Evolutionary conservation across 1,140 invertebrate genomes (phyloP).

Genomic region (Heliconius congener): DNA sequence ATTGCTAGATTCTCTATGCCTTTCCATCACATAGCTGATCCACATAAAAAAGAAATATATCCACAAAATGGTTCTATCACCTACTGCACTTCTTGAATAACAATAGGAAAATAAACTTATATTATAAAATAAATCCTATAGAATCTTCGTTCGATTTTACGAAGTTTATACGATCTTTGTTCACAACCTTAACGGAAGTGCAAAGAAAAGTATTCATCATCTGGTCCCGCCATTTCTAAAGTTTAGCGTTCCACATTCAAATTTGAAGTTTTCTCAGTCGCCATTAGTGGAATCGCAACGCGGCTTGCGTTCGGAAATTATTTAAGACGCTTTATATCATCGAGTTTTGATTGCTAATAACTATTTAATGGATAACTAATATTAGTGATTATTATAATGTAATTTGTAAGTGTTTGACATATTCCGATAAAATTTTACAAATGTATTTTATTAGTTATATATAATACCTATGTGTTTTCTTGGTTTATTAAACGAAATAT

Average conservation of each 20-base stretch:
- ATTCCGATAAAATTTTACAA: too few species aligned
- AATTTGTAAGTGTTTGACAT: too few species aligned
- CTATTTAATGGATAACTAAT: conserved; percentile 4
- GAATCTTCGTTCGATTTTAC: conserved; percentile 1
- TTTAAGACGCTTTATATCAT: conserved; percentile 35
- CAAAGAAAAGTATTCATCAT: conserved; percentile 45
- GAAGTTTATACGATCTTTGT: conserved; percentile 13
- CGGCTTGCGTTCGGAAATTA: conserved; percentile 56
- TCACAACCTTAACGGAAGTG: conserved; percentile 43
- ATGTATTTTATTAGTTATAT: too few species aligned
- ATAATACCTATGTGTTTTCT: too few species aligned
- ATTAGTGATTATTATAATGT: neutral
- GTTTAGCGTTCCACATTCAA: conserved; percentile 67
- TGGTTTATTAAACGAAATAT: too few species aligned
- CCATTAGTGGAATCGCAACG: conserved; percentile 54
- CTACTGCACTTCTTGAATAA: neutral
- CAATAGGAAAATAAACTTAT: conserved; percentile 2
- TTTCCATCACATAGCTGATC: too few species aligned
- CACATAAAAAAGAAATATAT: neutral
- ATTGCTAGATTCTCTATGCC: too few species aligned
- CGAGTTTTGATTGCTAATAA: conserved; percentile 36
- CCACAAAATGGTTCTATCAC: neutral
- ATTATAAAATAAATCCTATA: neutral
- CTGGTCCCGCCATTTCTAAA: conserved; percentile 55
- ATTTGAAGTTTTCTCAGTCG: conserved; percentile 61